These are phyloP conservation scores for Himalopsyche japonica DNA, from an alignment of 2,888 invertebrate species.

Conservation along the genomic window DNA sequence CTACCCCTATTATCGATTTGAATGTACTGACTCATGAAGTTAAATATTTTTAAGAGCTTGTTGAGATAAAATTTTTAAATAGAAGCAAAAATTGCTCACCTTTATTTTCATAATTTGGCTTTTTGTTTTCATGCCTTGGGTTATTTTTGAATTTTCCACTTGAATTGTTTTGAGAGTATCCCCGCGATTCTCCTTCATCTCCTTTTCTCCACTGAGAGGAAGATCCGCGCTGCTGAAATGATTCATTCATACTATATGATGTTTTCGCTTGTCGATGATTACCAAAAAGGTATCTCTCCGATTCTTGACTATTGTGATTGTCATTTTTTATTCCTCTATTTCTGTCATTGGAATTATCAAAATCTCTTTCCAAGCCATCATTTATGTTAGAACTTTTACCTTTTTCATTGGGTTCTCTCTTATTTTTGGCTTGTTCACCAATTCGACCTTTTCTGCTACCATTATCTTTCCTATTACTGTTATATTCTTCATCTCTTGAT, in stretches of 20 bases:
- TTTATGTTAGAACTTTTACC: background rate
- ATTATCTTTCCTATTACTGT: slow-evolving; percentile 12
- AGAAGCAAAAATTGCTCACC: background rate
- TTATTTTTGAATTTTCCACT: background rate
- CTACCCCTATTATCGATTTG: too few relatives aligned
- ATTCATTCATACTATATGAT: slow-evolving; percentile 22
- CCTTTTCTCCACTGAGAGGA: background rate
- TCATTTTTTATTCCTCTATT: background rate
- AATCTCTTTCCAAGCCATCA: background rate
- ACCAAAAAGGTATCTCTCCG: background rate
- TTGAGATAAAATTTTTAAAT: too few relatives aligned
- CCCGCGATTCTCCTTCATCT: background rate
- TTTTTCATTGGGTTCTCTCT: background rate
- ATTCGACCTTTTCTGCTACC: background rate
- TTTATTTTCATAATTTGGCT: background rate
- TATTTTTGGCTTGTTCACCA: background rate
- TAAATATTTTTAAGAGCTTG: too few relatives aligned
- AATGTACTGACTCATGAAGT: too few relatives aligned
- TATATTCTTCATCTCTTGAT: background rate
- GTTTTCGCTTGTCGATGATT: background rate
- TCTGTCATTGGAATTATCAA: background rate
- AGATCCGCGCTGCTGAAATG: slow-evolving; percentile 11
- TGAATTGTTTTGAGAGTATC: background rate
- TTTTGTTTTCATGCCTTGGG: background rate
- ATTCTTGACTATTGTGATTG: background rate